Percentiles rank a stretch among this genome's conserved stretches.
Evolutionary conservation across 1,140 invertebrate species (phyloP).

Genomic region (Papilio dardanus): DNA sequence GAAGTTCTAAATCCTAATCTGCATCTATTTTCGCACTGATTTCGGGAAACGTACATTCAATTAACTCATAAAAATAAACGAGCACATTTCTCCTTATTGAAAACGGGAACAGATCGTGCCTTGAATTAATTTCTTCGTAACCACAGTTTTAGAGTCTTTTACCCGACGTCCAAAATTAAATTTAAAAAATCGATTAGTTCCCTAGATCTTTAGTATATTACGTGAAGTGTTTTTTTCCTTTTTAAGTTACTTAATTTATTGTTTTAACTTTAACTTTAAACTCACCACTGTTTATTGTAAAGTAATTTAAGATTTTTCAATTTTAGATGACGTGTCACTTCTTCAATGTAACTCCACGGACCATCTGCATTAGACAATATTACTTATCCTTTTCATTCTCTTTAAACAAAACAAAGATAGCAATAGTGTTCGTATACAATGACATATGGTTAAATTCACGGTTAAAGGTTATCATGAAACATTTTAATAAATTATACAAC

Average conservation of each 20-base stretch:
- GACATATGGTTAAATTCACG: too few relatives aligned
- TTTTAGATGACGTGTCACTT: background rate
- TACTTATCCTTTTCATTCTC: too few relatives aligned
- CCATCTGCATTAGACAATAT: too few relatives aligned
- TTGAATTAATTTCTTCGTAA: slow-evolving; percentile 79
- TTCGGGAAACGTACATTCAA: slow-evolving; percentile 52
- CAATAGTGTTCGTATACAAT: too few relatives aligned
- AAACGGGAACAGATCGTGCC: slow-evolving; percentile 78
- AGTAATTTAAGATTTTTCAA: background rate
- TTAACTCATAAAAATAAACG: slow-evolving; percentile 82
- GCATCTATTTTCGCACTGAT: slow-evolving; percentile 50
- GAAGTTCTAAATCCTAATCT: slow-evolving; percentile 27
- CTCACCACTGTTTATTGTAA: background rate
- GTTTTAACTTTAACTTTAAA: too few relatives aligned
- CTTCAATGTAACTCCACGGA: too few relatives aligned
- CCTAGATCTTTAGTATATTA: background rate
- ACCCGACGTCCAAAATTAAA: slow-evolving; percentile 2
- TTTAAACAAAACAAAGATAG: too few relatives aligned
- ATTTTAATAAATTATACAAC: background rate
- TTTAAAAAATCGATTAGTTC: background rate
- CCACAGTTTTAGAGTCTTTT: slow-evolving; percentile 5
- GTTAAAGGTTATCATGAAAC: background rate
- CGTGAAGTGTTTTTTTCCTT: background rate
- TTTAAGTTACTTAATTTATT: too few relatives aligned
- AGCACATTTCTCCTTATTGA: slow-evolving; percentile 75